Conservation (phyloP, 92 coral and sea anemone genomes). For the Isaurus tuberculatus region DNA sequence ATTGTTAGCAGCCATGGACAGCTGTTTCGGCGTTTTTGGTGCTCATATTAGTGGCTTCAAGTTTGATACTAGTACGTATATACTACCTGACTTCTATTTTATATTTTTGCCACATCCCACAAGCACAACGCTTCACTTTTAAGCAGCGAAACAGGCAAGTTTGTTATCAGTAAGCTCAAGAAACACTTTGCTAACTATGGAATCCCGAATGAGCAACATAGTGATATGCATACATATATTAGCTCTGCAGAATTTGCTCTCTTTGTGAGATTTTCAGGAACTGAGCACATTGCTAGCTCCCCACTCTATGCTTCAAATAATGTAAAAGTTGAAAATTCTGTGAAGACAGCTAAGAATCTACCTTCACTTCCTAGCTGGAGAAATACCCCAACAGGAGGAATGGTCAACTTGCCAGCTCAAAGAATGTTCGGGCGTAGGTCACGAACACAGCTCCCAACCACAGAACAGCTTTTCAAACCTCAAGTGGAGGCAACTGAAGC, state of each 20-base stretch:
- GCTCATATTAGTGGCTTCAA: too few species aligned
- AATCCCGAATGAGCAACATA: neutral
- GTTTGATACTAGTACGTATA: too few species aligned
- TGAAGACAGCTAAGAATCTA: constrained; percentile 18
- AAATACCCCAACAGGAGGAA: constrained; percentile 18
- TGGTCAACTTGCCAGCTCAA: neutral
- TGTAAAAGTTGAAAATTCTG: constrained; percentile 7
- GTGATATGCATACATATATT: neutral
- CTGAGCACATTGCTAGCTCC: neutral
- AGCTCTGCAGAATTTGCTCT: neutral
- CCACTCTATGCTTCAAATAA: neutral
- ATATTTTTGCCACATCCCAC: too few species aligned
- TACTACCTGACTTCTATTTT: too few species aligned
- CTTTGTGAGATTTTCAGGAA: constrained; percentile 2
- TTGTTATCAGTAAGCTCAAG: constrained; percentile 1
- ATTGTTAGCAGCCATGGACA: too few species aligned
- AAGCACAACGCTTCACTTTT: too few species aligned
- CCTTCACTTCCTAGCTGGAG: neutral
- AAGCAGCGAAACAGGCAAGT: too few species aligned
- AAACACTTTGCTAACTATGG: constrained; percentile 24
- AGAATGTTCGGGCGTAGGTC: neutral
- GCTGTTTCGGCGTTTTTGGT: too few species aligned
- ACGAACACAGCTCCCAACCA: constrained; percentile 10
- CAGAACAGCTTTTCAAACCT: constrained; percentile 17
- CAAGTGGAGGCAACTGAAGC: neutral